These are phyloP conservation scores for Porites divaricata DNA, from an alignment of 92 coral and sea anemone genomes.

Conservation along the genomic window DNA sequence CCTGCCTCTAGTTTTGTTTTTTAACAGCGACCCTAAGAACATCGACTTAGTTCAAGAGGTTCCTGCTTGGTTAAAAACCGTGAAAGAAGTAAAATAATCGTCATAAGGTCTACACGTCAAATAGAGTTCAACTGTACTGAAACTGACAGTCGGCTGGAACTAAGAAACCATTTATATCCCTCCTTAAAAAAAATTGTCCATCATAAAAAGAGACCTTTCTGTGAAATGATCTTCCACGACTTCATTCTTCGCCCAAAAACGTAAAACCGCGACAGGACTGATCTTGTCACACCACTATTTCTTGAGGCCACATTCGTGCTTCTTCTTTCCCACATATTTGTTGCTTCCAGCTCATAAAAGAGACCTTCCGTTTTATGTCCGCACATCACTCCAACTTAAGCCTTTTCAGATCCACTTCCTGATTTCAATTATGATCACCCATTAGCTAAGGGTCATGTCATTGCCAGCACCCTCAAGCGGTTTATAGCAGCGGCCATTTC, in stretches of 20 bases:
- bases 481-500: slow-evolving; percentile 77
- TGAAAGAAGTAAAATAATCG: no score
- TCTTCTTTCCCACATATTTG: neutral
- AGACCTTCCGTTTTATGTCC: neutral
- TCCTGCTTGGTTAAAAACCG: no score
- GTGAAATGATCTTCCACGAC: neutral
- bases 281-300: neutral
- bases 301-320: neutral
- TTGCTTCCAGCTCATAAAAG: neutral
- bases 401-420: neutral
- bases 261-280: neutral
- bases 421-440: neutral
- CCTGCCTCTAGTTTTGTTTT: no score
- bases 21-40: no score
- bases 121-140: no score
- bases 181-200: no score
- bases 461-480: slow-evolving; percentile 57
- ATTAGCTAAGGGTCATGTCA: slow-evolving; percentile 47
- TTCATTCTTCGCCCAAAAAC: neutral
- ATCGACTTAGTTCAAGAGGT: no score
- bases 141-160: no score
- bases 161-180: no score
- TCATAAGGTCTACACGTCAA: no score
- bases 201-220: no score
- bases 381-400: neutral